Conservation (phyloP, 2,797 vertebrate species). For the Alectoris magna region DNA sequence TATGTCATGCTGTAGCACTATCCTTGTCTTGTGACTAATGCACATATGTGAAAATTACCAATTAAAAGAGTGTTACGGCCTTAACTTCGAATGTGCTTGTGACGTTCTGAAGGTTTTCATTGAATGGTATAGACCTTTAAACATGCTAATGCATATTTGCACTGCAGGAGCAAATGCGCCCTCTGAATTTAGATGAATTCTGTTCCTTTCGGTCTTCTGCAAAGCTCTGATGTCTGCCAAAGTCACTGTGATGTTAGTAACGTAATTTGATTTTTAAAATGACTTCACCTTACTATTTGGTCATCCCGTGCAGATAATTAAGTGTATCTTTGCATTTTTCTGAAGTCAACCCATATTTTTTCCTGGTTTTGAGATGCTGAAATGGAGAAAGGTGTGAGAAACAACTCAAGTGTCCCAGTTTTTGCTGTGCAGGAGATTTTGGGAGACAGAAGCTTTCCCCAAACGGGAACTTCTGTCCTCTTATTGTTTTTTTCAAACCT, state of each 20-base stretch:
- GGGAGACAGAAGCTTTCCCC: not conserved
- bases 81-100: not conserved
- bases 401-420: accelerated
- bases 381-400: not conserved
- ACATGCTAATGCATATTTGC: not conserved
- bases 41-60: not conserved
- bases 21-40: not conserved
- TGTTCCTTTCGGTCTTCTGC: not conserved
- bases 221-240: not conserved
- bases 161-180: not conserved
- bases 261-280: not conserved
- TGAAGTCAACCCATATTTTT: not conserved
- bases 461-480: not conserved
- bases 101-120: not conserved
- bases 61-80: not conserved
- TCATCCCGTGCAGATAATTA: not conserved
- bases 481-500: not conserved
- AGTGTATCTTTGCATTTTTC: not conserved
- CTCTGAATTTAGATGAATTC: accelerated
- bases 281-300: not conserved
- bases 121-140: not conserved
- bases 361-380: not conserved
- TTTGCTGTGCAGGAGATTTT: not conserved
- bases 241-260: not conserved
- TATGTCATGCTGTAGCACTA: accelerated